A percentile compares a stretch with the other conserved stretches of the same genome.
Conservation (phyloP, 1,140 invertebrate genomes). For the Drusus annulatus region DNA sequence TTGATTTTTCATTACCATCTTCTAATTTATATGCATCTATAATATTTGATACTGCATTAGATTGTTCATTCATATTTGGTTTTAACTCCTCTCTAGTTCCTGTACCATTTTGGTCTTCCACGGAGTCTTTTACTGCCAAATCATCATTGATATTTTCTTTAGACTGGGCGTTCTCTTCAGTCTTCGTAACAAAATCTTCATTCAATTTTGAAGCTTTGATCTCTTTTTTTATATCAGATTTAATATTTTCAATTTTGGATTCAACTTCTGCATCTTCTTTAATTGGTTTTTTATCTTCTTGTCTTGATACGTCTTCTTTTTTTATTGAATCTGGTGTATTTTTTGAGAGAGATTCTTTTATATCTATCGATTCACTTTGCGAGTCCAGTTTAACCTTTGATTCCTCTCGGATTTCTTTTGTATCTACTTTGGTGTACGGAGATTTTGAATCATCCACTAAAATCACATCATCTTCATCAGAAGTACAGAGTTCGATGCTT, state of each 20-base stretch:
- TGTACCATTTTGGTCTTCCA: neutral
- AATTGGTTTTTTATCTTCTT: neutral
- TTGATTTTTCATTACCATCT: no score
- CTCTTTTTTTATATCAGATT: constrained; percentile 3
- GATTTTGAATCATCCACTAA: constrained; percentile 4
- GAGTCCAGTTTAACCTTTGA: neutral
- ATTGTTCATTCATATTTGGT: no score
- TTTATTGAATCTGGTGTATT: no score
- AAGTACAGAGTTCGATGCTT: constrained; percentile 7
- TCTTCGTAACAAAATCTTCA: neutral
- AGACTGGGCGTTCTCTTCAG: neutral
- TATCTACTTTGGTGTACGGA: neutral
- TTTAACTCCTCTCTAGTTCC: no score
- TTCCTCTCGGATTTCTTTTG: neutral
- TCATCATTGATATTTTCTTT: neutral
- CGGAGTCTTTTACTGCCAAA: neutral
- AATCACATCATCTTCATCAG: constrained; percentile 32
- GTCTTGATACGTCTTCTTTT: no score
- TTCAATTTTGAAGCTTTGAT: neutral
- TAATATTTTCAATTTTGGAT: no score
- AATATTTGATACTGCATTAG: no score
- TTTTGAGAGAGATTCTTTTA: no score
- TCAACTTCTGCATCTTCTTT: neutral
- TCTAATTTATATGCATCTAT: no score
- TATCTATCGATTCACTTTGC: no score